These are phyloP conservation scores for Heliconius cydno DNA, from an alignment of 2,888 invertebrate genomes.

Conservation along the genomic window DNA sequence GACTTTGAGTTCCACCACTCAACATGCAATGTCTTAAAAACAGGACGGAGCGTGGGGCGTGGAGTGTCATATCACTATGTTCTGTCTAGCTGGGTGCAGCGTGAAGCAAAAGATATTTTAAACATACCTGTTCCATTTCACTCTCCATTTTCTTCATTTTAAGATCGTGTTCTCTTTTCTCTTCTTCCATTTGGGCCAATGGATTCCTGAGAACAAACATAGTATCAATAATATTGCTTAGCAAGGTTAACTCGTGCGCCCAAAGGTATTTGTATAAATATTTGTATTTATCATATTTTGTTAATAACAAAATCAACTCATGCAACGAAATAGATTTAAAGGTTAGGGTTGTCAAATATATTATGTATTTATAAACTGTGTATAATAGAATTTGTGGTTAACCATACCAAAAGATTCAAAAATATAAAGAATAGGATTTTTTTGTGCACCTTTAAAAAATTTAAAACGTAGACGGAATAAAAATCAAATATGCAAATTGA, in stretches of 20 bases:
- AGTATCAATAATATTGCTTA: background rate
- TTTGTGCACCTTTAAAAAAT: background rate
- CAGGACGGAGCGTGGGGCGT: background rate
- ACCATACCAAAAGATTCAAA: background rate
- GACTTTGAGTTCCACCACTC: too few species aligned
- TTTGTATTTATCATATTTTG: constrained; percentile 2
- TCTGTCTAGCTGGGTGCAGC: too few species aligned
- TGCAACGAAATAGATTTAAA: constrained; percentile 7
- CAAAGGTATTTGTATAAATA: constrained; percentile 9
- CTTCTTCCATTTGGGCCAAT: constrained; percentile 98
- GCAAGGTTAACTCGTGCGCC: background rate
- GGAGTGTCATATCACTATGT: background rate
- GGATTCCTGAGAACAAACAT: constrained; percentile 91
- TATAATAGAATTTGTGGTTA: constrained; percentile 2
- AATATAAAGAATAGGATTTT: background rate
- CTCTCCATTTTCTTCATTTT: constrained; percentile 99
- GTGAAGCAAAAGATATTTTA: background rate
- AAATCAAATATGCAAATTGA: background rate
- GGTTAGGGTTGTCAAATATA: background rate
- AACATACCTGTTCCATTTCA: constrained; percentile 94
- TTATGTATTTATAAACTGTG: background rate
- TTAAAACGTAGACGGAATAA: background rate
- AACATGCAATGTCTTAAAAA: background rate
- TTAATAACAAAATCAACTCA: constrained; percentile 14
- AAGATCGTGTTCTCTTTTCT: constrained; percentile 96